Evolutionary conservation across 2,888 invertebrate genomes (phyloP).

Genomic region (Leptopilina drosophilae): DNA sequence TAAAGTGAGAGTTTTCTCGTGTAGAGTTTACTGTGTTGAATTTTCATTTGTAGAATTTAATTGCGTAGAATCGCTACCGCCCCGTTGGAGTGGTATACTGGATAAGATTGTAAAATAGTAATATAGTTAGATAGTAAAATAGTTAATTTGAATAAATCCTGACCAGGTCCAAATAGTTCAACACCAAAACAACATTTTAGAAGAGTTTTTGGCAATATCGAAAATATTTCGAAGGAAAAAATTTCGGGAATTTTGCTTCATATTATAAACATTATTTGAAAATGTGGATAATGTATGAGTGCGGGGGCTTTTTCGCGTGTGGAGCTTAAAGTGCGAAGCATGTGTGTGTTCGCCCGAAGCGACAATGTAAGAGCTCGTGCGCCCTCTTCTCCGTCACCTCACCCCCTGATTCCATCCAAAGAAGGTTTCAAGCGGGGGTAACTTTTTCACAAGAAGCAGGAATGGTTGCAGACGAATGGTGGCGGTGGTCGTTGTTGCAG

Average conservation of each 20-base stretch:
- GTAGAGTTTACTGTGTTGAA: too few species aligned
- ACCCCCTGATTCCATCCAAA: conserved; percentile 46
- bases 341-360: conserved; percentile 61
- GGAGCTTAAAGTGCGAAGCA: conserved; percentile 44
- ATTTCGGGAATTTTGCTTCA: neutral
- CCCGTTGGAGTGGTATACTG: too few species aligned
- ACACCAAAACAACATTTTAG: too few species aligned
- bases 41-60: too few species aligned
- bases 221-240: too few species aligned
- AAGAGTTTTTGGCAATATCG: too few species aligned
- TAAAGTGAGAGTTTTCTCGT: too few species aligned
- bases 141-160: too few species aligned
- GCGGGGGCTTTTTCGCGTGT: conserved; percentile 10
- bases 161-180: too few species aligned
- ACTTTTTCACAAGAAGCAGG: conserved; percentile 49
- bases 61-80: too few species aligned
- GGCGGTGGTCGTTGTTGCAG: conserved; percentile 46
- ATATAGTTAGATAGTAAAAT: too few species aligned
- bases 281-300: conserved; percentile 20
- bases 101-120: too few species aligned
- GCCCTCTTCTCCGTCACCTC: conserved; percentile 58
- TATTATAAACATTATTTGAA: conserved; percentile 8
- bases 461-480: conserved; percentile 49
- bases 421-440: conserved; percentile 55
- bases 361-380: conserved; percentile 66